Percentiles rank a stretch among this genome's conserved stretches.
phyloP scores from a whole-genome alignment of 1,140 invertebrate species.

The Camponotus vicinus region DNA sequence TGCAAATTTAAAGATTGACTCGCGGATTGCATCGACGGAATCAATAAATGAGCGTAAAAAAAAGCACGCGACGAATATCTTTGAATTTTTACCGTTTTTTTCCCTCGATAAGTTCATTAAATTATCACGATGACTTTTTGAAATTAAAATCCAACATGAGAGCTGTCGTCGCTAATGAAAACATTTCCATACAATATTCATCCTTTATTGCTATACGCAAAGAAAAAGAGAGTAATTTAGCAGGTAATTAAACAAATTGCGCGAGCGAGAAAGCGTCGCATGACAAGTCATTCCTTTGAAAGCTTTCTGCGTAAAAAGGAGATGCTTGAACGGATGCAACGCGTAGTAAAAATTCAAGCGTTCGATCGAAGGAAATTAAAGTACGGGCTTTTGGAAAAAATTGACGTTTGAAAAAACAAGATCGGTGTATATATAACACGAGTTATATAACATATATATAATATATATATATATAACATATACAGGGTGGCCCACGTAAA shows the following conservation, averaged over 20 bases:
- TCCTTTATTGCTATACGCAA: background rate
- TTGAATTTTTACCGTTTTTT: background rate
- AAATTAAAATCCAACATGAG: background rate
- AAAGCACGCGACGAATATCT: background rate
- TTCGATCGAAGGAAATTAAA: too few species aligned
- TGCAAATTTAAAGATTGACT: slow-evolving; percentile 59
- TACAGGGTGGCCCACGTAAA: too few species aligned
- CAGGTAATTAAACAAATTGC: slow-evolving; percentile 3
- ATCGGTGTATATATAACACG: too few species aligned
- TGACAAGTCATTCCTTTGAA: background rate
- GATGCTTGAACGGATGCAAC: too few species aligned
- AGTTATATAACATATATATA: too few species aligned
- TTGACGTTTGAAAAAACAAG: background rate
- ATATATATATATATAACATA: too few species aligned
- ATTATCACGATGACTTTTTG: background rate
- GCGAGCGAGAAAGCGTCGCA: background rate
- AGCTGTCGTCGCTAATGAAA: background rate
- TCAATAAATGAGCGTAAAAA: background rate
- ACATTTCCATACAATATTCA: too few species aligned
- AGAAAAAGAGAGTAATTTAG: background rate
- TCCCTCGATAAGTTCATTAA: background rate
- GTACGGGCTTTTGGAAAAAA: background rate
- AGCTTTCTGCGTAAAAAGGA: too few species aligned
- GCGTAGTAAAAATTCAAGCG: too few species aligned
- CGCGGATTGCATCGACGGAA: slow-evolving; percentile 26